Base-by-base conservation (phyloP, 1,140 invertebrate genomes). In the Bombus waltoni region DNA sequence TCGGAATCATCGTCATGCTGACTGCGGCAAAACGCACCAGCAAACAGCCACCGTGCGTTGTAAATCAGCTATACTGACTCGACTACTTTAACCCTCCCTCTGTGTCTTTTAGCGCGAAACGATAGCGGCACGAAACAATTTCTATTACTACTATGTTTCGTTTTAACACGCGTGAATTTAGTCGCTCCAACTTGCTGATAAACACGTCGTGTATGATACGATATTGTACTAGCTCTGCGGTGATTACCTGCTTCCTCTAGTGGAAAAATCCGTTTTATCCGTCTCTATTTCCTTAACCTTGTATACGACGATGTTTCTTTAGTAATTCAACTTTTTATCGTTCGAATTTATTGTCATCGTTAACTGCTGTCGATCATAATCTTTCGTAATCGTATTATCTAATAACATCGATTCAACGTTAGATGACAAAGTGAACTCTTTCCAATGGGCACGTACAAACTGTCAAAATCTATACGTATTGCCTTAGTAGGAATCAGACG, bases 41-140 rank as follows among this genome's bases (percentile, higher is more conserved):
- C 35, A 76, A 83, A 53, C 72, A 66, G 44, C 68, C 78, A n/a
- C 44, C 74, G 32, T 57, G 65, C 38, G 87, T 83, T 78, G 81
- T 90, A 90, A 89, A 90, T 90, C 89, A 84, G 65, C 47, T 44
- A 47, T 38, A 86, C 86, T 88, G 87, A 89, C 88, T 89, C 74
- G 81, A 68, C 81, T 90, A 87, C 81, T 90, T 89, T 73, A 42
- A 87, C 85, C 88, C 77, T 70, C 73, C 15, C 15, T 4, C 42
- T 10, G 38, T 75, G 42, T 65, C 62, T 38, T 47, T 65, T 73
- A 77, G 62, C 78, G 78, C 85, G 76, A 59, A 82, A 84, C 72
- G 81, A 65, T 76, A 83, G 75, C 70, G 42, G 66, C 76, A 57
- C 81, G 47, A 85, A 90, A 89, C 84, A 89, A 84, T 90, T 87